A percentile compares a stretch with the other conserved stretches of the same genome.
These are phyloP conservation scores for Coboldia fuscipes DNA, from an alignment of 1,140 invertebrate genomes.

Conservation along the genomic window DNA sequence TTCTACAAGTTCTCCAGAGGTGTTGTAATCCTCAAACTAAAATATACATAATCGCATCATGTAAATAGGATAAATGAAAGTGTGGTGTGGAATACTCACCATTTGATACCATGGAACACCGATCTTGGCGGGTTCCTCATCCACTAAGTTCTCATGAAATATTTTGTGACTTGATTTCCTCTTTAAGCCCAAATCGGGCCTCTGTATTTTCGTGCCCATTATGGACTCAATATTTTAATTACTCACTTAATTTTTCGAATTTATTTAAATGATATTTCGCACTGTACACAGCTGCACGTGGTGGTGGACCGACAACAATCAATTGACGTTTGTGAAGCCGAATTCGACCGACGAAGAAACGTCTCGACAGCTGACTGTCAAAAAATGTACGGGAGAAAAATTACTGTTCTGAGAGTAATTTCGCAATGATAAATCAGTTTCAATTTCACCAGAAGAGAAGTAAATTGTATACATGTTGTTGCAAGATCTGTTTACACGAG, in stretches of 20 bases:
- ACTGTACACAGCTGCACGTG: too few species aligned
- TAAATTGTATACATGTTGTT: too few species aligned
- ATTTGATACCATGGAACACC: constrained; percentile 13
- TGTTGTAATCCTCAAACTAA: constrained; percentile 9
- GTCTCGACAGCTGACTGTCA: too few species aligned
- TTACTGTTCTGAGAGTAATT: too few species aligned
- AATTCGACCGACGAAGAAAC: too few species aligned
- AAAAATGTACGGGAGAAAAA: too few species aligned
- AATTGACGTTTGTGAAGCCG: too few species aligned
- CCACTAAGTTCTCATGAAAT: constrained; percentile 8
- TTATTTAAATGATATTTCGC: constrained; percentile 4
- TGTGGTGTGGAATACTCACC: constrained; percentile 7
- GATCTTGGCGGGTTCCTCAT: constrained; percentile 10
- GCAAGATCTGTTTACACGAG: too few species aligned
- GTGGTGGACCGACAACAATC: too few species aligned
- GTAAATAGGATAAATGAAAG: neutral
- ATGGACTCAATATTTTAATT: neutral
- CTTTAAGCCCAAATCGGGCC: neutral
- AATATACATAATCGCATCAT: constrained; percentile 5
- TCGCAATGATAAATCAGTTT: too few species aligned
- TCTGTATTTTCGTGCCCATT: constrained; percentile 7
- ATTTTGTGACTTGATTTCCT: constrained; percentile 8
- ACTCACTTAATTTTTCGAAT: constrained; percentile 4
- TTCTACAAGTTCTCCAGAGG: constrained; percentile 14
- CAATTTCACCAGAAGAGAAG: too few species aligned